phyloP scores from a whole-genome alignment of 35 echinoderm and acorn worm species.

The Heliocidaris tuberculata region DNA sequence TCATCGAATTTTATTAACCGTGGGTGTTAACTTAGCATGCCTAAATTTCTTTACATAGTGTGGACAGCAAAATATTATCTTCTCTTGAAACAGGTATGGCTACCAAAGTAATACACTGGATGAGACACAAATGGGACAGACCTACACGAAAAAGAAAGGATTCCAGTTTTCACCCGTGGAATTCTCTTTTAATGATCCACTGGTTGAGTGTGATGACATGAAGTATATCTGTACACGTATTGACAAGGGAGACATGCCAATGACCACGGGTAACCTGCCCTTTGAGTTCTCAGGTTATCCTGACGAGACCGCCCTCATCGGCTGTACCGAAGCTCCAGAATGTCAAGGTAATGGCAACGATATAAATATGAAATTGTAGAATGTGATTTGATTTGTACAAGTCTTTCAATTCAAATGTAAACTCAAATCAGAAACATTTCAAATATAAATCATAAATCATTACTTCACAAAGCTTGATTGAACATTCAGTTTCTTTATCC shows the following conservation, averaged over 20 bases:
- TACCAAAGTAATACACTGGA: not conserved
- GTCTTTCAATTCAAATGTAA: not conserved
- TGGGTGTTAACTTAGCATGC: too few relatives aligned
- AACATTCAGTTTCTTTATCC: not conserved
- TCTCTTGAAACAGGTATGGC: not conserved
- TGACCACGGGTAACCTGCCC: conserved; percentile 4
- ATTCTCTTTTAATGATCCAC: conserved; percentile 41
- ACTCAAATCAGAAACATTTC: not conserved
- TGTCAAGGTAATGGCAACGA: conserved; percentile 58
- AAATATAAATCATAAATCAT: not conserved
- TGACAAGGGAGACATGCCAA: conserved; percentile 43
- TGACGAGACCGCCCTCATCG: conserved; percentile 53
- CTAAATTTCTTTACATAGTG: too few relatives aligned
- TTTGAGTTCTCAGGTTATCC: conserved; percentile 55
- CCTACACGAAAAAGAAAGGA: conserved; percentile 37
- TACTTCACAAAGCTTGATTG: not conserved
- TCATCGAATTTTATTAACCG: too few relatives aligned
- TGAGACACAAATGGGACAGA: not conserved
- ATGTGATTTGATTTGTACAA: not conserved
- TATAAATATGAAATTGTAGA: not conserved
- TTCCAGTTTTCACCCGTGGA: conserved; percentile 46
- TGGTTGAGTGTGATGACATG: not conserved
- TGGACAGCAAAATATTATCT: too few relatives aligned
- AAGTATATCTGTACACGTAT: conserved; percentile 56
- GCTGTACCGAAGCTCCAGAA: conserved; percentile 64